A percentile compares a stretch with the other conserved stretches of the same genome.
Conservation (phyloP, 1,140 invertebrate genomes). For the Triops longicaudatus region DNA sequence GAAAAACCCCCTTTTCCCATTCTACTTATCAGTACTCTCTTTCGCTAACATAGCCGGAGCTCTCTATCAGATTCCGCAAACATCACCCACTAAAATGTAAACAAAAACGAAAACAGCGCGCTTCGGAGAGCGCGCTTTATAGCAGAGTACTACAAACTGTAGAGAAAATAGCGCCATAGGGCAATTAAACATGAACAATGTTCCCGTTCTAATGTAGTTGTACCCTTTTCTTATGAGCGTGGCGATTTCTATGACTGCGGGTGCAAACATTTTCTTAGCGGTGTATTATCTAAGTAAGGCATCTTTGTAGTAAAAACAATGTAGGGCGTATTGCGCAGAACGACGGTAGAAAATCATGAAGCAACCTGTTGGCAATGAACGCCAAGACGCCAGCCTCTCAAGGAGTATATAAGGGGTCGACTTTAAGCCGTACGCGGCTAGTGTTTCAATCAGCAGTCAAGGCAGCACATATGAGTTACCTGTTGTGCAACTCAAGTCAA, state of each 20-base stretch:
- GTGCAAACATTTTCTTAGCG: background rate
- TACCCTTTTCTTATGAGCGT: too few species aligned
- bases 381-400: background rate
- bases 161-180: too few species aligned
- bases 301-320: background rate
- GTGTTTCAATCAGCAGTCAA: background rate
- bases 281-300: background rate
- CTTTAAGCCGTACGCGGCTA: background rate
- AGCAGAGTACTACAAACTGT: too few species aligned
- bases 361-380: background rate
- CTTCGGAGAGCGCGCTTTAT: too few species aligned
- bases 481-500: background rate
- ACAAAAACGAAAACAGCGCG: too few species aligned
- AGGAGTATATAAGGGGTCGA: background rate
- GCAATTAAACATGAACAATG: too few species aligned
- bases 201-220: too few species aligned
- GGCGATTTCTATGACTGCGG: background rate
- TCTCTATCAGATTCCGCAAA: too few species aligned
- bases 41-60: too few species aligned
- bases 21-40: too few species aligned
- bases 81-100: too few species aligned
- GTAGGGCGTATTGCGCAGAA: background rate
- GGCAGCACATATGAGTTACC: background rate
- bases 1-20: too few species aligned
- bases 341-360: background rate